Conservation (phyloP, 1,140 invertebrate genomes). For the Lordiphosa collinella region DNA sequence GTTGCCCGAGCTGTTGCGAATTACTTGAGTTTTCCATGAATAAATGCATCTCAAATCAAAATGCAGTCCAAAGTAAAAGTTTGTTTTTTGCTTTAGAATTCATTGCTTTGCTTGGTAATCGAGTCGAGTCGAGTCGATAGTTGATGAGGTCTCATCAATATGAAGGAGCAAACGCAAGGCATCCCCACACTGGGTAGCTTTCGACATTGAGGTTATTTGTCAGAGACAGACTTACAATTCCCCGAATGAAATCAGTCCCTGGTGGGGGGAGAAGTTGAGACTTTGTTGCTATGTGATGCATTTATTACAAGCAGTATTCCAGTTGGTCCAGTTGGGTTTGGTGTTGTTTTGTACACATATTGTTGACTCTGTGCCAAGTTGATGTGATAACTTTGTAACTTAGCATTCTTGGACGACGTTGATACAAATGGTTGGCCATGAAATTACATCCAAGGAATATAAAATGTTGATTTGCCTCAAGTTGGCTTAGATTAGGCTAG, state of each 20-base stretch:
- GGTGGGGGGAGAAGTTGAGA: slow-evolving; percentile 3
- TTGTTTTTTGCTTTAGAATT: slow-evolving; percentile 48
- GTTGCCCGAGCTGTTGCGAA: not conserved
- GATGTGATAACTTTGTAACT: slow-evolving; percentile 34
- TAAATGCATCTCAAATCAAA: slow-evolving; percentile 61
- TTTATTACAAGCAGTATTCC: slow-evolving; percentile 69
- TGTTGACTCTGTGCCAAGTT: slow-evolving; percentile 24
- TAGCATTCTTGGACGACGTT: not conserved
- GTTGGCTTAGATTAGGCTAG: no score
- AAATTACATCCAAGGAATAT: no score
- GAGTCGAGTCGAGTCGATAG: slow-evolving; percentile 27
- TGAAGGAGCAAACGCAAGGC: slow-evolving; percentile 22
- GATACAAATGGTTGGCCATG: not conserved
- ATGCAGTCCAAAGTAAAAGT: slow-evolving; percentile 16
- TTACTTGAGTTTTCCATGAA: slow-evolving; percentile 9
- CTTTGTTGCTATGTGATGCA: slow-evolving; percentile 32
- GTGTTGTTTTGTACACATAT: slow-evolving; percentile 31
- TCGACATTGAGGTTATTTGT: slow-evolving; percentile 59
- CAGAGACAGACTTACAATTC: slow-evolving; percentile 53
- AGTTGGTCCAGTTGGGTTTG: slow-evolving; percentile 26
- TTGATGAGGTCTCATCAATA: slow-evolving; percentile 66
- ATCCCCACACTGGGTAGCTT: slow-evolving; percentile 29
- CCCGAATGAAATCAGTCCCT: slow-evolving; percentile 35
- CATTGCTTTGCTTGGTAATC: slow-evolving; percentile 53
- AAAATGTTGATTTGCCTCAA: no score